Evolutionary conservation across 2,797 vertebrate genomes (phyloP), one percentile per base, ranked within the genome.

Genomic region (Eutrigla gurnardus): DNA sequence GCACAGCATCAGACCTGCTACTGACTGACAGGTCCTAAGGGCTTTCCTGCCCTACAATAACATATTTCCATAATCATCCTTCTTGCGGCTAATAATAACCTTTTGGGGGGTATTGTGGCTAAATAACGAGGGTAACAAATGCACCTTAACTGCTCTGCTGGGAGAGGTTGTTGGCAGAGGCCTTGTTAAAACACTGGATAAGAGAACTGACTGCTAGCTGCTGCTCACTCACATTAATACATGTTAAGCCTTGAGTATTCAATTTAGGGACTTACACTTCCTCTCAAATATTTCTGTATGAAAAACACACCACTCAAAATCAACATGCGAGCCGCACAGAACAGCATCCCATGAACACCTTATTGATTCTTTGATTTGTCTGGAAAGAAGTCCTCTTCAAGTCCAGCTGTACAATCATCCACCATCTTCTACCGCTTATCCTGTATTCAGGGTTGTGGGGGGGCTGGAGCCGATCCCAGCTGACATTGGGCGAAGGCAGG

Each of bases 61-160:
- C 86, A 88, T 79, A 89, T 89, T 85, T 90, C 85, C 90, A 94
- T 94, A 92, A 94, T 94, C 93, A 94, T 91, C 82, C 84, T 94
- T 95, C 95, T 94, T 93, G 90, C 77, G 91, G 92, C 92, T 93
- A 93, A 94, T 93, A 93, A 95, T 93, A 94, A 93, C 91, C 91
- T 93, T 94, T 89, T 82, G 71, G 89, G 86, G 84, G 25, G 90
- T 92, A 90, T 88, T 88, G 82, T 18, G 18, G 6, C 81, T 94
- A 92, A 95, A 87, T 92, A 93, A 94, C 92, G 90, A 93, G 89
- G 74, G 72, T 83, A 86, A 89, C 83, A 89, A 92, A 93, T 91
- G 71, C 75, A 93, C 93, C 91, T 94, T 91, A 92, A 93, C 93
- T 90, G 92, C 89, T 94, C 92, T 85, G 47, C 66, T 61, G 58